Evolutionary conservation across 2,888 invertebrate genomes (phyloP), one percentile per base, ranked within the genome.

Genomic region (Emmelina monodactyla): DNA sequence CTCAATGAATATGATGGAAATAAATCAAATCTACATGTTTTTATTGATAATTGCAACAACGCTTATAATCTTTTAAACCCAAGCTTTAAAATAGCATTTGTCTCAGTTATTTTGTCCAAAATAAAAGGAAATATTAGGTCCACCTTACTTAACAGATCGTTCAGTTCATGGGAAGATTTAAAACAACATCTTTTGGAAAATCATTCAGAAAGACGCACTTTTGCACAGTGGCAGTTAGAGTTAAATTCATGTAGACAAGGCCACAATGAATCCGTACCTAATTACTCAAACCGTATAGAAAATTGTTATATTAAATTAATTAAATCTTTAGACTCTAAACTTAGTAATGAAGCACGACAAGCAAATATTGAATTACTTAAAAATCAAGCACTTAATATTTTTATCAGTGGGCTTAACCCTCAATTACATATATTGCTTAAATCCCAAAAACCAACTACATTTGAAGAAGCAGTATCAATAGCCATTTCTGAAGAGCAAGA

Each of bases 371-470:
- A 51, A 32, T 33, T 55, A 32, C 40, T 50, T 34, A 50, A 51
- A 44, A 45, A 39, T 16, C 51, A 56, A 47, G 51, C 53, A 5
- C 34, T 51, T 29, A 51, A 48, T 28, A 50, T 51, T 33, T 58
- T 55, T 38, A 42, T 55, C 2, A 48, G 42, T 33, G 53, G 53
- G 12, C 42, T 57, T 37, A 37, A 43, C 29, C 47, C 43, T 37
- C 49, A 56, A 33, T 34, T 58, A 9, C 40, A 46, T 5, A 43
- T 55, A 33, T 41, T 55, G 32, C 42, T 57, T 14, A 56, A 51
- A 41, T 50, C 54, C 5, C 52, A 51, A 43, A 52, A 42, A 43
- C 51, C 47, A 5, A 33, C 22, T 12, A 37, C 39, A 1, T 39
- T 55, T 11, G 49, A 51, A 37, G 50, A 53, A 5, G 52, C 53